Evolutionary conservation across 2,797 vertebrate species (phyloP), one percentile per base, ranked within the genome.

Genomic region (Enteromius thamalakanensis): DNA sequence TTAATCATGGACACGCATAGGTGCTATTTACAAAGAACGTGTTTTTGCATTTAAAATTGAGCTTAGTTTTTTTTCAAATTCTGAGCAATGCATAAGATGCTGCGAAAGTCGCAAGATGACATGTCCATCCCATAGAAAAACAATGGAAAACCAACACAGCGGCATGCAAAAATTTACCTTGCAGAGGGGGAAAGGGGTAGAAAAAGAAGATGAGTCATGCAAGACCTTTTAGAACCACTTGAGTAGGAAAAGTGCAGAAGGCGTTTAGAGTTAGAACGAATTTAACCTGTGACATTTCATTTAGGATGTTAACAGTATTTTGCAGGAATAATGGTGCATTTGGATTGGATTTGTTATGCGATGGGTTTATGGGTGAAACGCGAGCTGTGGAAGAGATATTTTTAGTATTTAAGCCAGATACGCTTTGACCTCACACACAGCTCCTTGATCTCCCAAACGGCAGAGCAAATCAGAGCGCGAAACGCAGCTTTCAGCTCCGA

Each of bases 301-400:
- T 70, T 64, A 69, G 69, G 15, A 47, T n/a, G 37, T 42, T 55
- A 34, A 62, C 45, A 3, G 12, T 40, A 42, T 77, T 70, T 77
- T 67, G 49, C 19, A 49, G 37, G 29, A n/a, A 79, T 78, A 65
- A 79, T 5, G 49, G 26, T 85, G 37, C 9, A 15, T 51, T 75
- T 82, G 32, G 11, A 55, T 65, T 82, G 67, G 80, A 86, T 87
- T 83, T 75, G 40, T 29, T 64, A 29, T 67, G 42, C 37, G 32
- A 23, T 29, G n/a, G 70, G 79, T 72, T 62, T 15, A 64, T 40
- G 26, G 26, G 14, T 37, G 34, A 71, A 55, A 23, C n/a, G 62
- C 65, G 29, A 49, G 65, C 47, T n/a, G 29, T 15, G 42, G 42
- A 74, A 83, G 40, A 45, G 47, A 37, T 83, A 85, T 78, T 71